Evolutionary conservation across 2,113 vertebrate species (phyloP), one percentile per base, ranked within the genome.

Genomic region (Daubentonia madagascariensis): DNA sequence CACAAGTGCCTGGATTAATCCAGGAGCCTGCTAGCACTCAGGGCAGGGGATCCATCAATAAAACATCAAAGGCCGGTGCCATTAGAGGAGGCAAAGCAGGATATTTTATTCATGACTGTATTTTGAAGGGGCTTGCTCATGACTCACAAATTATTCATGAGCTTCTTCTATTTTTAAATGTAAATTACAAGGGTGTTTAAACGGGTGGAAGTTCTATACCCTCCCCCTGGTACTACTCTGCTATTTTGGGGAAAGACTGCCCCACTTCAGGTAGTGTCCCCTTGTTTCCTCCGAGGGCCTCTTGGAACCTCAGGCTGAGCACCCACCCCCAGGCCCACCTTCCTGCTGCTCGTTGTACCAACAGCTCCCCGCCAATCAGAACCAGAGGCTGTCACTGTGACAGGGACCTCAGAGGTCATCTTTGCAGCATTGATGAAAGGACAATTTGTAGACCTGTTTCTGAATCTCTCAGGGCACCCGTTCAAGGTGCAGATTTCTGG

Each of bases 71-170:
- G 96, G 86, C 92, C 20, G 0, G 90, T 20, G 84, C 92, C 92
- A 75, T 95, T 72, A 89, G 76, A 83, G 80, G 67, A 92, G 85
- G 94, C 84, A 79, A 76, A 83, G 75, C 12, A 0, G 57, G 87
- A 96, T 96, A 70, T 97, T 98, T 97, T 97, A 98, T 98, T 97
- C 96, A 98, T 96, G 94, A 94, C 92, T 93, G 83, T 95, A 83
- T 97, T 94, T 97, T 91, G 97, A 97, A 97, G 97, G 97, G 98
- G 93, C 61, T 95, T 97, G 90, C 94, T 96, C 90, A 80, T 92
- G 97, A 97, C 92, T 98, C 97, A 94, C 97, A 92, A 92, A 97
- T 98, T 97, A 97, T 98, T 97, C 98, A 97, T 94, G 87, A 96
- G 87, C 76, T 76, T 59, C 73, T 68, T 95, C 98, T 97, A 97